These are phyloP conservation scores for Tylochromis polylepis DNA, from an alignment of 2,113 vertebrate species.

Conservation along the genomic window DNA sequence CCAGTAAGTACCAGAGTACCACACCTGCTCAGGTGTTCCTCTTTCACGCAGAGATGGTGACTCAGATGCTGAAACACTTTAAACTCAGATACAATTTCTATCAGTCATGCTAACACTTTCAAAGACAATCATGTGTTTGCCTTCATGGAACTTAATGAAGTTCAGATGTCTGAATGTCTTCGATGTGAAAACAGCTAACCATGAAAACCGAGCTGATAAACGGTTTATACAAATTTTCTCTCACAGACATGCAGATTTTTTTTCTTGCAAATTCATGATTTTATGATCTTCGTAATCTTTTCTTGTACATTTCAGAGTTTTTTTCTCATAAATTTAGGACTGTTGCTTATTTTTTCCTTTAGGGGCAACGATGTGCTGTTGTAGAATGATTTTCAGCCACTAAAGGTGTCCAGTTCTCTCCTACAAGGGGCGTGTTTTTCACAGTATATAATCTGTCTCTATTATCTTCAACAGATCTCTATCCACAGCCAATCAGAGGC, in stretches of 20 bases:
- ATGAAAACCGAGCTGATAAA: too few species aligned
- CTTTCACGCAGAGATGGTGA: not conserved
- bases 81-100: too few species aligned
- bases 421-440: not conserved
- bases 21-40: not conserved
- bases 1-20: conserved; percentile 4
- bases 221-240: not conserved
- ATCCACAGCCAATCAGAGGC: not conserved
- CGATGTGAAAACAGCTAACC: not conserved
- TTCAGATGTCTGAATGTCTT: not conserved
- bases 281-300: too few species aligned
- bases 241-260: not conserved
- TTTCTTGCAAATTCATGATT: not conserved
- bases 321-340: not conserved
- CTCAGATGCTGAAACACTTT: not conserved
- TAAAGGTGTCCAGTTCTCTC: not conserved
- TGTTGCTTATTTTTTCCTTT: not conserved
- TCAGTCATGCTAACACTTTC: not conserved
- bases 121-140: not conserved
- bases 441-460: not conserved
- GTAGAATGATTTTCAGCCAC: too few species aligned
- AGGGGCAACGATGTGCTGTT: not conserved
- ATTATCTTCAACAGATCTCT: not conserved
- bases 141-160: too few species aligned
- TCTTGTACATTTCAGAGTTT: not conserved